These are phyloP conservation scores for Leptinotarsa lineolata DNA, from an alignment of 1,140 invertebrate species.

Conservation along the genomic window DNA sequence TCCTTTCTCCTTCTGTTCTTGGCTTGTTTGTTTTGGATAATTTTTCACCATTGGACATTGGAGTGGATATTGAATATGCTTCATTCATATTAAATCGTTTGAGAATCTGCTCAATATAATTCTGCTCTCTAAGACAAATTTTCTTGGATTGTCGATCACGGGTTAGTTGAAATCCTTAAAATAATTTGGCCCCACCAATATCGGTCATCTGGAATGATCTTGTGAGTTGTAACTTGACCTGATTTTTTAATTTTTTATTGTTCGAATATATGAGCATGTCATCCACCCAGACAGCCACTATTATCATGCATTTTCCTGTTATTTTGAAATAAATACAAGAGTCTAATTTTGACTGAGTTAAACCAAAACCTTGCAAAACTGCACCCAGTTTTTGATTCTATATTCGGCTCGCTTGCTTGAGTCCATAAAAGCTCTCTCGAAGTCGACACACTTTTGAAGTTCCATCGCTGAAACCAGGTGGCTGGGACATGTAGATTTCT, in stretches of 20 bases:
- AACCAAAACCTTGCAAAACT: not conserved
- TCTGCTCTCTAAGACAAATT: no score
- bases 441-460: slow-evolving; percentile 24
- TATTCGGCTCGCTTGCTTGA: slow-evolving; percentile 31
- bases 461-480: not conserved
- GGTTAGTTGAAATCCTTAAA: not conserved
- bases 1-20: no score
- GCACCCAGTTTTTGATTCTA: slow-evolving; percentile 28
- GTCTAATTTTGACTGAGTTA: slow-evolving; percentile 17
- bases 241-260: not conserved
- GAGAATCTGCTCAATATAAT: no score
- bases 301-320: not conserved
- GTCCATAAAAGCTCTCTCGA: slow-evolving; percentile 25
- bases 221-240: slow-evolving; percentile 12
- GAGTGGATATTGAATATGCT: no score
- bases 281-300: not conserved
- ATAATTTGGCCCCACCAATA: slow-evolving; percentile 5
- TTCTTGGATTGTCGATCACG: no score
- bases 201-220: not conserved
- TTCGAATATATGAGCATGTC: not conserved
- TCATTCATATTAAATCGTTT: no score
- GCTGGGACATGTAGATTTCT: no score
- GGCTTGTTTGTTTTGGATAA: no score
- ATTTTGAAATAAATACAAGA: not conserved
- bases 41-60: no score